Percentiles rank a stretch among this genome's conserved stretches.
Evolutionary conservation across 2,888 invertebrate genomes (phyloP).

Genomic region (Agapetus fuscipes): DNA sequence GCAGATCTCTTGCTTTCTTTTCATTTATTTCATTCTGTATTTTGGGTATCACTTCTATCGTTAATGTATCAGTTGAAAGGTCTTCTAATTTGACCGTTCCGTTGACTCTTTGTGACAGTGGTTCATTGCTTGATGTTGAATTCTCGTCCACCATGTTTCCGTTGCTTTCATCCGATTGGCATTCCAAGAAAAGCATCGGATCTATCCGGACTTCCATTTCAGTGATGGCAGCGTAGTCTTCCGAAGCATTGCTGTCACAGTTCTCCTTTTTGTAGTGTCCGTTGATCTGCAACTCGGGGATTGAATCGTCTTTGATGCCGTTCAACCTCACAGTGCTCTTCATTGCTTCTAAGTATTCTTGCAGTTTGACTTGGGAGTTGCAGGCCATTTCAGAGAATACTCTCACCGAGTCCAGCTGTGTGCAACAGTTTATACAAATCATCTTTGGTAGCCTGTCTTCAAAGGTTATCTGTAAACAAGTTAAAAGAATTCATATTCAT

Average conservation of each 20-base stretch:
- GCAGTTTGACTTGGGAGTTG: slow-evolving; percentile 52
- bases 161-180: slow-evolving; percentile 36
- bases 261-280: slow-evolving; percentile 12
- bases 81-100: neutral
- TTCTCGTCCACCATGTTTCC: no score
- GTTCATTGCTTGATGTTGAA: neutral
- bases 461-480: slow-evolving; percentile 44
- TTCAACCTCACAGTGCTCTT: slow-evolving; percentile 26
- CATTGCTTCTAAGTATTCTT: slow-evolving; percentile 26
- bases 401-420: slow-evolving; percentile 55
- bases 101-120: neutral
- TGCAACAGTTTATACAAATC: slow-evolving; percentile 55
- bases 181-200: slow-evolving; percentile 58
- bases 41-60: slow-evolving; percentile 34
- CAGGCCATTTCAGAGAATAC: slow-evolving; percentile 57
- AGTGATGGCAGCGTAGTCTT: slow-evolving; percentile 30
- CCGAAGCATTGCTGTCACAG: slow-evolving; percentile 20
- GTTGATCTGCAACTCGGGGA: slow-evolving; percentile 30
- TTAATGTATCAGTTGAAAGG: slow-evolving; percentile 16
- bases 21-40: slow-evolving; percentile 1
- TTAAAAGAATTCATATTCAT: no score
- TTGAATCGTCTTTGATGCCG: slow-evolving; percentile 33
- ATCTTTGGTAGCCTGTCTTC: slow-evolving; percentile 60
- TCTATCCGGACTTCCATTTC: slow-evolving; percentile 61
- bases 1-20: slow-evolving; percentile 12